A percentile compares a stretch with the other conserved stretches of the same genome.
Evolutionary conservation across 2,797 vertebrate genomes (phyloP).

Genomic region (Eulemur rubriventer): DNA sequence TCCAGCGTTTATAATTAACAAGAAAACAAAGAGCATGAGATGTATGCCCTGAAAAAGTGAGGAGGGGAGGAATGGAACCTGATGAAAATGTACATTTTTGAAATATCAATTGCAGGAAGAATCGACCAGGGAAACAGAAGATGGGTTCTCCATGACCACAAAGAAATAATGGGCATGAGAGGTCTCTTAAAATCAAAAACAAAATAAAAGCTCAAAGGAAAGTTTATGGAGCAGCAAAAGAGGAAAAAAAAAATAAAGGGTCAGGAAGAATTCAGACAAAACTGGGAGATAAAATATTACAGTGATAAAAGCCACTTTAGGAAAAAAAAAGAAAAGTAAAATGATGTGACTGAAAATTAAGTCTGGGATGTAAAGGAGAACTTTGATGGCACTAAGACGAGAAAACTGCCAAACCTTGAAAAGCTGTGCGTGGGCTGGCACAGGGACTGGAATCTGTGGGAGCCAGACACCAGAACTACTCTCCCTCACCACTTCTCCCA

Average conservation of each 20-base stretch:
- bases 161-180: not conserved
- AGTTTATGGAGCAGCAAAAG: not conserved
- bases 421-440: accelerated
- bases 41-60: accelerated
- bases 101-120: not conserved
- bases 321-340: not conserved
- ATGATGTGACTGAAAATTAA: not conserved
- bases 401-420: not conserved
- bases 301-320: not conserved
- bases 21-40: not conserved
- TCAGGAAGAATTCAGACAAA: not conserved
- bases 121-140: not conserved
- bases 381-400: not conserved
- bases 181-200: not conserved
- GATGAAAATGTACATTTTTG: not conserved
- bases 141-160: not conserved
- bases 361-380: not conserved
- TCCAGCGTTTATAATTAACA: not conserved
- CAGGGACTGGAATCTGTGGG: not conserved
- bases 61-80: accelerated
- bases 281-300: not conserved
- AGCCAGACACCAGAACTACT: not conserved
- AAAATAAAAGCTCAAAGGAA: not conserved
- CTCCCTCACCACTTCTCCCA: no score
- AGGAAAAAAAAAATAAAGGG: not conserved